Conservation (phyloP, 1,140 invertebrate genomes). For the Camponotus vicinus region DNA sequence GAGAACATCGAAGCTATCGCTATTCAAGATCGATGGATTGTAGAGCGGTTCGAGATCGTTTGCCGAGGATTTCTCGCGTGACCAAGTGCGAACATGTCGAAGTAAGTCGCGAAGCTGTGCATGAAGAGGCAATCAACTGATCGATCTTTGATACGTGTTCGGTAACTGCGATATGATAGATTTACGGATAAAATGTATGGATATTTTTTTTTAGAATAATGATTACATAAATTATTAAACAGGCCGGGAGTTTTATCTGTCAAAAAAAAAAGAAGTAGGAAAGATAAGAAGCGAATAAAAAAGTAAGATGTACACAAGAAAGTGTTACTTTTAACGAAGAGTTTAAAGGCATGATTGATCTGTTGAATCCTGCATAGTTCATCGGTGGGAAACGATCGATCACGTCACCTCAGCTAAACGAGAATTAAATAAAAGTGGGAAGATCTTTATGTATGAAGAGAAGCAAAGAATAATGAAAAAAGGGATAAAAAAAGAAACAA, state of each 20-base stretch:
- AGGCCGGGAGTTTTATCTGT: not conserved
- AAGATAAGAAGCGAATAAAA: not conserved
- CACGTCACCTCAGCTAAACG: not conserved
- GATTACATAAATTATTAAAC: conserved; percentile 41
- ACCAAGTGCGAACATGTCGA: conserved; percentile 49
- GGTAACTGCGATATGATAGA: conserved; percentile 33
- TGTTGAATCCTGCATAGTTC: not conserved
- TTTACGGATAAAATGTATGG: not conserved
- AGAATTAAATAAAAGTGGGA: conserved; percentile 31
- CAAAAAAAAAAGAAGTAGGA: not conserved
- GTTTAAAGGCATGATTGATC: conserved; percentile 19
- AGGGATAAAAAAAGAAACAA: not conserved
- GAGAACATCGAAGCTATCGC: conserved; percentile 46
- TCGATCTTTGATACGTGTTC: conserved; percentile 34
- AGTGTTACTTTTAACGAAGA: conserved; percentile 25
- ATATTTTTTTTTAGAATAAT: not conserved
- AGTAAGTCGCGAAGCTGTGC: conserved; percentile 24
- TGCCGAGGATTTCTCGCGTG: conserved; percentile 47
- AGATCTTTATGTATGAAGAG: not conserved
- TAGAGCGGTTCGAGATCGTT: conserved; percentile 34
- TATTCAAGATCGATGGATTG: conserved; percentile 53
- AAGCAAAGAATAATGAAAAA: not conserved
- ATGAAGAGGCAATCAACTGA: conserved; percentile 35
- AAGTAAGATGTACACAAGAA: not conserved
- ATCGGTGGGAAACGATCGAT: not conserved